Percentiles rank a stretch among this genome's conserved stretches.
Evolutionary conservation across 37 sponge, comb jelly and placozoan species (phyloP).

Genomic region (Axinella damicornis): DNA sequence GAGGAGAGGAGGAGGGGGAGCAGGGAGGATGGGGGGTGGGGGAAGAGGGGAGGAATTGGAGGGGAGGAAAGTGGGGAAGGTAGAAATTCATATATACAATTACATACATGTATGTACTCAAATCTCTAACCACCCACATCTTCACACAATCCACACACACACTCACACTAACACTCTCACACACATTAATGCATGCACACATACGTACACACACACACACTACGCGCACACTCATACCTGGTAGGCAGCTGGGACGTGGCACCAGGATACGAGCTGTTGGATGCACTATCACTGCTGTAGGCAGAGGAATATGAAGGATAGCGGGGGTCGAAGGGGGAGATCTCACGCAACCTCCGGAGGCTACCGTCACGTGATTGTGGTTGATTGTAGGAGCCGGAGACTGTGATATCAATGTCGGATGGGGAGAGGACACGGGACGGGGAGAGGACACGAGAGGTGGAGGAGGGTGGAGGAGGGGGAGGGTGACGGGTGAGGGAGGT

Average conservation of each 20-base stretch:
- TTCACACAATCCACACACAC: no score
- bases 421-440: not conserved
- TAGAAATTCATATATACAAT: no score
- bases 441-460: not conserved
- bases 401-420: not conserved
- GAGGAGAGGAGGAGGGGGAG: no score
- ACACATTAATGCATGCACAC: not conserved
- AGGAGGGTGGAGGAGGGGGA: not conserved
- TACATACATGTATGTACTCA: no score
- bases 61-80: not conserved
- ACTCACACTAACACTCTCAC: no score
- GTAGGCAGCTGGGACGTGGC: no score
- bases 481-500: not conserved
- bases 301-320: not conserved
- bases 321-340: not conserved
- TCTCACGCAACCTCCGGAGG: not conserved
- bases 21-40: no score
- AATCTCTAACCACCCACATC: no score
- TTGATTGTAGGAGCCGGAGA: not conserved
- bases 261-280: not conserved
- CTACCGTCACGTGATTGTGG: not conserved
- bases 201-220: not conserved
- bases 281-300: conserved; percentile 1
- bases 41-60: no score
- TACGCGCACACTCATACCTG: no score